phyloP scores from a whole-genome alignment of 2,113 vertebrate genomes.

The Crotalus tigris region DNA sequence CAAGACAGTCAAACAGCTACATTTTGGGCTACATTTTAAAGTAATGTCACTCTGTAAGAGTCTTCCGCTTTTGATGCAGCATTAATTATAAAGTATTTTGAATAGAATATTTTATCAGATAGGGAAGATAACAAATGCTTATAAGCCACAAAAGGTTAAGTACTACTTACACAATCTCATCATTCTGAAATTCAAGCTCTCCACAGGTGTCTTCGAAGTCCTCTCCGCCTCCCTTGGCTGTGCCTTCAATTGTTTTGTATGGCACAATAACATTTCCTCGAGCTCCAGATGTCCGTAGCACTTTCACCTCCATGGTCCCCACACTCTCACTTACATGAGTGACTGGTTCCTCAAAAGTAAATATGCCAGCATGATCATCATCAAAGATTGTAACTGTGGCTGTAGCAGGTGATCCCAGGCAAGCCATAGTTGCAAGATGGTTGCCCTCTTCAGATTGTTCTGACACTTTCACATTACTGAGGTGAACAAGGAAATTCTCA shows the following conservation, averaged over 20 bases:
- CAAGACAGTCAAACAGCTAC: not conserved
- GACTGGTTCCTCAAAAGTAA: slow-evolving; percentile 86
- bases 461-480: slow-evolving; percentile 81
- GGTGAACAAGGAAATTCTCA: slow-evolving; percentile 92
- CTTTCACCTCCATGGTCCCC: slow-evolving; percentile 92
- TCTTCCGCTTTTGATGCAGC: not conserved
- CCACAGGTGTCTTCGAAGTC: slow-evolving; percentile 95
- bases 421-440: slow-evolving; percentile 68
- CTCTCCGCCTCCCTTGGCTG: slow-evolving; percentile 92
- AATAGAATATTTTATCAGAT: not conserved
- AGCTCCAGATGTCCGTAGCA: slow-evolving; percentile 85
- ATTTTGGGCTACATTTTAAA: not conserved
- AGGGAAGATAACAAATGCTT: not conserved
- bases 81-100: not conserved
- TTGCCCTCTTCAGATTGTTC: slow-evolving; percentile 73
- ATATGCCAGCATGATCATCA: slow-evolving; percentile 93
- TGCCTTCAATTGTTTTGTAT: slow-evolving; percentile 88
- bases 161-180: slow-evolving; percentile 91
- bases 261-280: slow-evolving; percentile 90
- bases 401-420: slow-evolving; percentile 80
- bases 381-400: slow-evolving; percentile 93
- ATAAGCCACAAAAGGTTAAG: not conserved
- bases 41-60: not conserved
- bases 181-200: slow-evolving; percentile 92
- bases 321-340: slow-evolving; percentile 88